Base-by-base conservation (phyloP, 2,888 invertebrate genomes). In the Icerya purchasi region DNA sequence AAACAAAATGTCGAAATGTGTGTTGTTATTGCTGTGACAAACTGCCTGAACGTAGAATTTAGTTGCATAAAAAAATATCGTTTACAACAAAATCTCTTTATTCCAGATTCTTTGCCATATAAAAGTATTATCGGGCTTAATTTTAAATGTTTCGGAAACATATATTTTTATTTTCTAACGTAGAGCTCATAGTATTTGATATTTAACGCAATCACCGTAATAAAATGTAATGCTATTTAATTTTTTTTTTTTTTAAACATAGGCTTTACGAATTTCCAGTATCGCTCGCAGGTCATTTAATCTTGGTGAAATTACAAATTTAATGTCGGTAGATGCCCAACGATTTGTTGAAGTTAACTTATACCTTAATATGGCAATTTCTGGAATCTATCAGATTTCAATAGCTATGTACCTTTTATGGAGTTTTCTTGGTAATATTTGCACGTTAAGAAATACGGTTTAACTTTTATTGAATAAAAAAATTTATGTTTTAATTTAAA, bases 351-450 rank as follows among this genome's bases (percentile, higher is more conserved):
- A 73, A 62, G 65, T 76, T 22, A 69, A 71, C n/a, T 66, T 71
- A 10, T 74, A 73, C 65, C 62, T 75, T 21, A 74, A 75, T 65
- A 69, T 74, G 67, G 63, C 76, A 5, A 75, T 75, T 74, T 73
- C 74, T 10, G 70, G 72, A 2, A 76, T 77, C 1, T 66, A 77
- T 20, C 76, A 78, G 68, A 78, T 80, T 63, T 66, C 68, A n/a
- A 64, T 79, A 14, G 72, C 77, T 3, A 66, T 79, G n/a, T 75
- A 73, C 63, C 73, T 77, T 64, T 67, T 76, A 8, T 77, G 74
- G 72, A 65, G 68, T 19, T 67, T 68, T 19, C 65, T 74, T 14
- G 72, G 72, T 67, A 56, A 24, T 50, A 50, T 10, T 20, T 50
- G 2, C 18, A 0, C n/a, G n/a, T 22, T 24, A 54, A 18, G 14